Conservation (phyloP, 2,888 invertebrate genomes). For the Parnassius smintheus region DNA sequence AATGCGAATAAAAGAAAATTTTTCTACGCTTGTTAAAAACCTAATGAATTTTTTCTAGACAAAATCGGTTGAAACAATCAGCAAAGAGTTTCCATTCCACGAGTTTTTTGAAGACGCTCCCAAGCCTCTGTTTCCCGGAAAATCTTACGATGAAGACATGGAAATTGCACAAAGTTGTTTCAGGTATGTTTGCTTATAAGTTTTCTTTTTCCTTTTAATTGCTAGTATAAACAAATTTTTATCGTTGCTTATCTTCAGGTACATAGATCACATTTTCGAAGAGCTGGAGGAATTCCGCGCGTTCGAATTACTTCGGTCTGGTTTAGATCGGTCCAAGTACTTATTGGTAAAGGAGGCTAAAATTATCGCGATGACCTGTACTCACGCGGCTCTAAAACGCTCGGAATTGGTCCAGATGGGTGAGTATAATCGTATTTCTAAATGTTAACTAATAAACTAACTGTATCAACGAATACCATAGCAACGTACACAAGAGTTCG, state of each 20-base stretch:
- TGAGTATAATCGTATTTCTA: slow-evolving; percentile 47
- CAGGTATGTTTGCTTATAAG: slow-evolving; percentile 60
- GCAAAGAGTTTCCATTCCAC: slow-evolving; percentile 94
- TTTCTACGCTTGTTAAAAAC: too few species aligned
- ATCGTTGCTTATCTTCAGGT: slow-evolving; percentile 67
- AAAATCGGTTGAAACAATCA: slow-evolving; percentile 78
- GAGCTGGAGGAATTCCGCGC: slow-evolving; percentile 99
- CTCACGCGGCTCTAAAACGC: slow-evolving; percentile 98
- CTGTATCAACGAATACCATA: too few species aligned
- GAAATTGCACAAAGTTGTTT: slow-evolving; percentile 96
- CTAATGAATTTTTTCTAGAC: slow-evolving; percentile 30
- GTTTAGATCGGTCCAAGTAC: slow-evolving; percentile 97
- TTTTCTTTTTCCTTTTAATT: not conserved
- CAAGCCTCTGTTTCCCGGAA: slow-evolving; percentile 93
- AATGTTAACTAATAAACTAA: too few species aligned
- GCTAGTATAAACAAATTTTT: not conserved
- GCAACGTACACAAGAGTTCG: too few species aligned
- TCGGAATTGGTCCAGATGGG: slow-evolving; percentile 97
- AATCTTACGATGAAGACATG: slow-evolving; percentile 89
- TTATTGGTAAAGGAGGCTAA: slow-evolving; percentile 98
- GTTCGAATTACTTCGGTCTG: slow-evolving; percentile 97
- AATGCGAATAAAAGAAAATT: too few species aligned
- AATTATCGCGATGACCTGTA: slow-evolving; percentile 99
- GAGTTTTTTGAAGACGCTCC: slow-evolving; percentile 97
- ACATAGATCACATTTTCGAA: slow-evolving; percentile 96